Base-by-base conservation (phyloP, 2,113 vertebrate genomes). In the Turdus rufiventris region DNA sequence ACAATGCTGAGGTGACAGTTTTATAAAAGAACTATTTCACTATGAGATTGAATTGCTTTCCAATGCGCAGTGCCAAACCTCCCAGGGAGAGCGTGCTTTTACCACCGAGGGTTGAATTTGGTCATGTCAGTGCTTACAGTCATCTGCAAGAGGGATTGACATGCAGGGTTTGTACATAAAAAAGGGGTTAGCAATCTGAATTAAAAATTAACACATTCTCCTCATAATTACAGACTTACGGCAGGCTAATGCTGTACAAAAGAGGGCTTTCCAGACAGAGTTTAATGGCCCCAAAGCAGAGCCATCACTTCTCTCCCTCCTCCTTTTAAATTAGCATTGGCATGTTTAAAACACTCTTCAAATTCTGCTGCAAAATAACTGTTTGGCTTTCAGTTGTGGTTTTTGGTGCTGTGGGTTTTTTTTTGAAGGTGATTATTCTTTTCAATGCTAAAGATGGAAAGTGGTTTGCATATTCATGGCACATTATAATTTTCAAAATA, bases 401-500 rank as follows among this genome's bases (percentile, higher is more conserved):
- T 71, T 65, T 56, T 57, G 3, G 28, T 47, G 42, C 18, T 78
- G 17, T 56, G 45, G 15, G 21, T n/a, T 84, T 74, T 84, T 74
- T 89, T 73, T 38, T 17, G 11, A 79, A 95, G 74, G 89, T 93
- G 67, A 72, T 93, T 89, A 87, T 88, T 93, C 86, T 62, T 92
- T 87, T 94, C 66, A 89, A 10, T 70, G 61, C 66, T 65, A 18
- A 80, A 76, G 56, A 78, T 63, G 72, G 79, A 72, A 76, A 72
- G 74, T 70, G 67, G 61, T 83, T 97, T 96, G 87, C 91, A 92
- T 96, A 91, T 97, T 94, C 91, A 93, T 91, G 78, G 29, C 23
- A 43, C 79, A 78, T 91, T 56, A 78, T 72, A 79, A 95, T 96
- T 94, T 96, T 72, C 74, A 40, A 91, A 89, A 89, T 96, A 88